phyloP scores from a whole-genome alignment of 2,113 vertebrate genomes.

The Sarotherodon lohbergeri region DNA sequence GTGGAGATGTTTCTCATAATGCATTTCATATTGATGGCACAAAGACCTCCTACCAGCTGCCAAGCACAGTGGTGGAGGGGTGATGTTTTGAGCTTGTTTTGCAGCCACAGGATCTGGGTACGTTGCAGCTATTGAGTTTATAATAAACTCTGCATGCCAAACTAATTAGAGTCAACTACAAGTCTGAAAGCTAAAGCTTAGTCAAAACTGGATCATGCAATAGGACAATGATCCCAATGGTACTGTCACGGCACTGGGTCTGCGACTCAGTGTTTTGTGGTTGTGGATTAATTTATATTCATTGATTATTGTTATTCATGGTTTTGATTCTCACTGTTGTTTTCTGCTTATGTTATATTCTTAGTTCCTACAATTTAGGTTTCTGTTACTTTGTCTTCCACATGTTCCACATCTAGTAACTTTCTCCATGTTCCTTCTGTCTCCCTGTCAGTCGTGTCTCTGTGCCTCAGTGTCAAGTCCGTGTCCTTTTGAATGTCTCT shows the following conservation, averaged over 20 bases:
- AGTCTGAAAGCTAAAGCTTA: not conserved
- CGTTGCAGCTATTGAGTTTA: not conserved
- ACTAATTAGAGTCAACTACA: not conserved
- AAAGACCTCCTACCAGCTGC: not conserved
- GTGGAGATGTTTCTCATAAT: not conserved
- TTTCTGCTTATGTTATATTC: not conserved
- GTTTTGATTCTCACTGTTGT: not conserved
- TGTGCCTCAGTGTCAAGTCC: not conserved
- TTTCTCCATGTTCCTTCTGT: not conserved
- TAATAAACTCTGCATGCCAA: not conserved
- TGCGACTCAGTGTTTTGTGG: fast-evolving
- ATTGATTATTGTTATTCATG: fast-evolving
- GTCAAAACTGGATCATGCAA: not conserved
- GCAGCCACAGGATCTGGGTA: fast-evolving
- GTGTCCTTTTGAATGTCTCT: not conserved
- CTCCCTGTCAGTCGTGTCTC: not conserved
- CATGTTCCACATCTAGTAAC: not conserved
- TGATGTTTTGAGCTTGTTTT: not conserved
- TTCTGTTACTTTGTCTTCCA: not conserved
- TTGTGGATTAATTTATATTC: not conserved
- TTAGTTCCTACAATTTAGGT: not conserved
- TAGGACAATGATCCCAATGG: fast-evolving
- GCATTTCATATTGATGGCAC: not conserved
- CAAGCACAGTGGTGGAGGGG: not conserved
- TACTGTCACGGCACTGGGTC: not conserved